Evolutionary conservation across 2,113 vertebrate genomes (phyloP).

Genomic region (Salvelinus sp.): DNA sequence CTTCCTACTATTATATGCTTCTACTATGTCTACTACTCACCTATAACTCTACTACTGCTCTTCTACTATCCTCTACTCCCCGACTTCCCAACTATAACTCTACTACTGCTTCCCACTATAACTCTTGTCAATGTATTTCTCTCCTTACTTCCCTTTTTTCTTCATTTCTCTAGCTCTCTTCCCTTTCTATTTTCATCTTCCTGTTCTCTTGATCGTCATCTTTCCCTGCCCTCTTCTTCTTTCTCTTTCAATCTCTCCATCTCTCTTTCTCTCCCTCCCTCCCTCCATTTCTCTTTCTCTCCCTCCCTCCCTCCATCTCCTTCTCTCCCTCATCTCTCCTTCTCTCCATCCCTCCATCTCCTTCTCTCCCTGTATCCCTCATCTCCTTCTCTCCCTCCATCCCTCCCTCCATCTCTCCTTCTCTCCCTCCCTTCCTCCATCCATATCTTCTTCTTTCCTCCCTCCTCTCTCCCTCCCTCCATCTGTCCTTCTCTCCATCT

Average conservation of each 20-base stretch:
- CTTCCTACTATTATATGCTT: too few relatives aligned
- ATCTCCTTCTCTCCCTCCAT: too few relatives aligned
- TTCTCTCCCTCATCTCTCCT: too few relatives aligned
- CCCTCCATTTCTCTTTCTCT: too few relatives aligned
- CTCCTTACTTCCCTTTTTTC: not conserved
- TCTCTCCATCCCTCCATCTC: not conserved
- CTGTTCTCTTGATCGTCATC: constrained; percentile 36
- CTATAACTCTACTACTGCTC: too few relatives aligned
- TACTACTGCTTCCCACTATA: not conserved
- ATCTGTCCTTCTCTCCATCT: not conserved
- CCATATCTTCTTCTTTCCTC: not conserved
- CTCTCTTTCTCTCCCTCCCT: too few relatives aligned
- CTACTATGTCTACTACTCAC: too few relatives aligned
- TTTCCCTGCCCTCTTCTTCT: constrained; percentile 14
- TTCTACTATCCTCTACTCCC: too few relatives aligned
- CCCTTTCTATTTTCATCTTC: not conserved
- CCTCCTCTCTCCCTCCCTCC: constrained; percentile 16
- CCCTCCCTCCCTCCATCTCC: too few relatives aligned
- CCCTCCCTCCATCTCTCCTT: too few relatives aligned
- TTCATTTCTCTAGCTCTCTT: not conserved
- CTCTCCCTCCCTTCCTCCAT: too few relatives aligned
- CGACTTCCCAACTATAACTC: too few relatives aligned
- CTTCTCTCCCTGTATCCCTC: not conserved
- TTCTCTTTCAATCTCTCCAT: constrained; percentile 4
- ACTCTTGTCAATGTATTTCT: not conserved